These are phyloP conservation scores for Liodrosophila aerea DNA, from an alignment of 2,888 invertebrate species.

Conservation along the genomic window DNA sequence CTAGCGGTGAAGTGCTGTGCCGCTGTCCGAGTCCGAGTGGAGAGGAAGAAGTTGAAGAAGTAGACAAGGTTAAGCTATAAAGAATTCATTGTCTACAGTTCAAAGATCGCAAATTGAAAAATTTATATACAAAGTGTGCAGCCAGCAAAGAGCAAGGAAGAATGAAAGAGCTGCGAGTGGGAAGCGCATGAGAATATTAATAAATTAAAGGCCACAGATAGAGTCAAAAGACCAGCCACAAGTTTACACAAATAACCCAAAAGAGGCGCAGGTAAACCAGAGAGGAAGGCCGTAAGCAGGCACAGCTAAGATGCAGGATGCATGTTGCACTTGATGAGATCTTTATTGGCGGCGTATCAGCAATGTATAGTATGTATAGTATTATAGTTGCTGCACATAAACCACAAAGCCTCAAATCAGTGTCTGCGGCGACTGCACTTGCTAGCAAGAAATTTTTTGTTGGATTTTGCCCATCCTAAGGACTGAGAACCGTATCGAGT, in stretches of 20 bases:
- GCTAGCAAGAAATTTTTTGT: conserved; percentile 4
- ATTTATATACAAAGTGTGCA: conserved; percentile 52
- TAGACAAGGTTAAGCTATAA: conserved; percentile 76
- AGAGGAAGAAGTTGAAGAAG: conserved; percentile 31
- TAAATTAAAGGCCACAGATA: conserved; percentile 77
- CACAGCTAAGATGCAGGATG: conserved; percentile 57
- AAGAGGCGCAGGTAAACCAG: conserved; percentile 23
- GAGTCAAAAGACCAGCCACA: conserved; percentile 63
- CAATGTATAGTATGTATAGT: conserved; percentile 19
- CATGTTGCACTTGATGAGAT: conserved; percentile 76
- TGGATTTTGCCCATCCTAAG: not conserved
- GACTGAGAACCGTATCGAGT: too few species aligned
- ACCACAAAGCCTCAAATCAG: conserved; percentile 50
- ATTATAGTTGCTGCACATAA: conserved; percentile 53
- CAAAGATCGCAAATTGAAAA: conserved; percentile 78
- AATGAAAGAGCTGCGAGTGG: conserved; percentile 40
- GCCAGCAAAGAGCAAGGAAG: conserved; percentile 4
- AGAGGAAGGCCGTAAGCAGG: not conserved
- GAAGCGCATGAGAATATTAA: conserved; percentile 72
- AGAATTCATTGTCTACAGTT: conserved; percentile 74
- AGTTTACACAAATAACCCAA: conserved; percentile 62
- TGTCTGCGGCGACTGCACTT: conserved; percentile 30
- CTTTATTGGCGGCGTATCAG: conserved; percentile 64
- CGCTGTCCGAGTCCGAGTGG: conserved; percentile 17
- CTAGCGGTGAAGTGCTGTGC: conserved; percentile 13